Evolutionary conservation across 2,113 vertebrate genomes (phyloP).

Genomic region (Scortum barcoo): DNA sequence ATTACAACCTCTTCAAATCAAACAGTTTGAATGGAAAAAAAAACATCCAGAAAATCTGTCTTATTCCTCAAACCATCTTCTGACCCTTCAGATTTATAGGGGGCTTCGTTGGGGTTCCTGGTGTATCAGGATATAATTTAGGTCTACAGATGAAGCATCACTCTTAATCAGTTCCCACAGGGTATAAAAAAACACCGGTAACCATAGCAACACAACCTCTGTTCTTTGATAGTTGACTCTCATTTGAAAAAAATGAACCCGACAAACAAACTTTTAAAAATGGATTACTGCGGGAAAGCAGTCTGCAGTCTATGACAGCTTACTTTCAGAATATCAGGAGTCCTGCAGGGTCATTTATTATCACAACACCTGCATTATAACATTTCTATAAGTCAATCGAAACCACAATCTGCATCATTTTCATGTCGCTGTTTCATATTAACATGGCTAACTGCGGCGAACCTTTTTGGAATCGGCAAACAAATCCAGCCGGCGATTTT

Average conservation of each 20-base stretch:
- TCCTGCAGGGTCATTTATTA: too few relatives aligned
- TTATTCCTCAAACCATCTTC: neutral
- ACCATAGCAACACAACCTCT: neutral
- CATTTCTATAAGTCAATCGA: too few relatives aligned
- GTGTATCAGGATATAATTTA: neutral
- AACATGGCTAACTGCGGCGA: neutral
- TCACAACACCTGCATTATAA: too few relatives aligned
- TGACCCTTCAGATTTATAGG: neutral
- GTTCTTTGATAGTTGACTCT: neutral
- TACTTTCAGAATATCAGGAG: too few relatives aligned
- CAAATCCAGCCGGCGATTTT: too few relatives aligned
- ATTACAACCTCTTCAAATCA: too few relatives aligned
- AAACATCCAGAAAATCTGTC: neutral
- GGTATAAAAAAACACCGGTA: neutral
- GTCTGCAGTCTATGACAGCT: too few relatives aligned
- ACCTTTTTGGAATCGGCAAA: too few relatives aligned
- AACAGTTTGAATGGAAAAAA: too few relatives aligned
- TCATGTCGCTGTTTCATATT: neutral
- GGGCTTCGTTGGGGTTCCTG: neutral
- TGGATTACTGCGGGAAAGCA: neutral
- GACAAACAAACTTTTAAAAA: neutral
- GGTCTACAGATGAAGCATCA: neutral
- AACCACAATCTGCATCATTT: neutral
- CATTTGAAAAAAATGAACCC: neutral
- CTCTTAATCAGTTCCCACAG: neutral